Conservation (phyloP, 2,113 vertebrate genomes). For the Hipposideros armiger region DNA sequence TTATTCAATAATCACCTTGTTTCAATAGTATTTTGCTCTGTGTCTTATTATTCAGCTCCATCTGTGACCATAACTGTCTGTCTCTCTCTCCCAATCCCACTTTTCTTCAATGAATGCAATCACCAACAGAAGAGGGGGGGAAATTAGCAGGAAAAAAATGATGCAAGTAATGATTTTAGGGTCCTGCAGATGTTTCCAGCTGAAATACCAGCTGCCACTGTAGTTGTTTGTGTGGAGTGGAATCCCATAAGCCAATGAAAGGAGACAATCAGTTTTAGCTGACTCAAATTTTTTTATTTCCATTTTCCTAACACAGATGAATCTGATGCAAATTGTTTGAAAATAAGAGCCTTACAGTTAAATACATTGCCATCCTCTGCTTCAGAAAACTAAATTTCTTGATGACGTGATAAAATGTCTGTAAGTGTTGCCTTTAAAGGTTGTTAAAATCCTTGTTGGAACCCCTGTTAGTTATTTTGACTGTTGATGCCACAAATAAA, state of each 20-base stretch:
- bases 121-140: slow-evolving; percentile 42
- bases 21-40: not conserved
- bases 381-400: slow-evolving; percentile 41
- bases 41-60: slow-evolving; percentile 36
- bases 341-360: slow-evolving; percentile 76
- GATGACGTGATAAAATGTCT: slow-evolving; percentile 62
- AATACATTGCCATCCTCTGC: slow-evolving; percentile 69
- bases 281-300: slow-evolving; percentile 78
- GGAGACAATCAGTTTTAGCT: slow-evolving; percentile 81
- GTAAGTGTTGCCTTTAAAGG: slow-evolving; percentile 63
- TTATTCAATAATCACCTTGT: not conserved
- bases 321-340: slow-evolving; percentile 81
- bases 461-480: slow-evolving; percentile 56
- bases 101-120: slow-evolving; percentile 77
- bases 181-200: slow-evolving; percentile 79
- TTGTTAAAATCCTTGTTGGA: slow-evolving; percentile 20
- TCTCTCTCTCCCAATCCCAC: not conserved
- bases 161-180: slow-evolving; percentile 61
- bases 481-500: not conserved
- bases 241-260: slow-evolving; percentile 78
- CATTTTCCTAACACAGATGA: slow-evolving; percentile 77
- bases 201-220: slow-evolving; percentile 77
- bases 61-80: not conserved
- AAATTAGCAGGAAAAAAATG: slow-evolving; percentile 55
- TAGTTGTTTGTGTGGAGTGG: slow-evolving; percentile 74